A percentile compares a stretch with the other conserved stretches of the same genome.
Conservation (phyloP, 2,888 invertebrate genomes). For the Seira musarum region DNA sequence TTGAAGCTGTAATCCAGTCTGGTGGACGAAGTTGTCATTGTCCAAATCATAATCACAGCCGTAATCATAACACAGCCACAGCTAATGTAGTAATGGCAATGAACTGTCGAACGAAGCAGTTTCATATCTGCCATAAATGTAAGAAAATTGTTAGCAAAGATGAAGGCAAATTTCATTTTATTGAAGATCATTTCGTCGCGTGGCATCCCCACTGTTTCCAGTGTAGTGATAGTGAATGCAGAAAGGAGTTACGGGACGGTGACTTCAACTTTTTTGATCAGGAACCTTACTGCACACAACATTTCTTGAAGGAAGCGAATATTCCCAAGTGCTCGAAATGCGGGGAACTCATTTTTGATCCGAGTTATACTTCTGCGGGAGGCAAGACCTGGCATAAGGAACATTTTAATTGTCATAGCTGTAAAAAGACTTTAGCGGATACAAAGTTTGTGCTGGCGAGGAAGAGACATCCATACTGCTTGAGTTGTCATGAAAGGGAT, state of each 20-base stretch:
- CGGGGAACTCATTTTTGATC: slow-evolving; percentile 47
- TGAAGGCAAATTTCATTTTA: slow-evolving; percentile 29
- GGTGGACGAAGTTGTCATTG: not conserved
- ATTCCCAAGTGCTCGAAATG: slow-evolving; percentile 55
- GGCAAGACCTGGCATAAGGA: slow-evolving; percentile 53
- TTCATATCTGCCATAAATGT: slow-evolving; percentile 51
- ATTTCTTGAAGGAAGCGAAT: slow-evolving; percentile 45
- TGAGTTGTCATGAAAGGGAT: slow-evolving; percentile 53
- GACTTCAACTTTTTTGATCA: slow-evolving; percentile 53
- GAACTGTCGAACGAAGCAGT: slow-evolving; percentile 11
- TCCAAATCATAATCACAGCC: not conserved
- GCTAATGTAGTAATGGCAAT: not conserved
- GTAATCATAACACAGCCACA: not conserved
- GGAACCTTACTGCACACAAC: slow-evolving; percentile 51
- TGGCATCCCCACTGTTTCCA: slow-evolving; percentile 50
- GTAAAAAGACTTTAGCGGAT: slow-evolving; percentile 47
- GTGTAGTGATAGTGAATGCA: slow-evolving; percentile 38
- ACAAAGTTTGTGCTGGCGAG: slow-evolving; percentile 43
- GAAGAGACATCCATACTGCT: slow-evolving; percentile 26
- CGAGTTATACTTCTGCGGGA: slow-evolving; percentile 51
- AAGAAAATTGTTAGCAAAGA: slow-evolving; percentile 37
- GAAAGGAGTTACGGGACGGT: slow-evolving; percentile 19
- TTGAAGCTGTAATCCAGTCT: not conserved
- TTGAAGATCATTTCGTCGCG: not conserved
- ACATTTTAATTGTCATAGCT: slow-evolving; percentile 50